A percentile compares a stretch with the other conserved stretches of the same genome.
Evolutionary conservation across 2,113 vertebrate species (phyloP).

Genomic region (Oplegnathus fasciatus): DNA sequence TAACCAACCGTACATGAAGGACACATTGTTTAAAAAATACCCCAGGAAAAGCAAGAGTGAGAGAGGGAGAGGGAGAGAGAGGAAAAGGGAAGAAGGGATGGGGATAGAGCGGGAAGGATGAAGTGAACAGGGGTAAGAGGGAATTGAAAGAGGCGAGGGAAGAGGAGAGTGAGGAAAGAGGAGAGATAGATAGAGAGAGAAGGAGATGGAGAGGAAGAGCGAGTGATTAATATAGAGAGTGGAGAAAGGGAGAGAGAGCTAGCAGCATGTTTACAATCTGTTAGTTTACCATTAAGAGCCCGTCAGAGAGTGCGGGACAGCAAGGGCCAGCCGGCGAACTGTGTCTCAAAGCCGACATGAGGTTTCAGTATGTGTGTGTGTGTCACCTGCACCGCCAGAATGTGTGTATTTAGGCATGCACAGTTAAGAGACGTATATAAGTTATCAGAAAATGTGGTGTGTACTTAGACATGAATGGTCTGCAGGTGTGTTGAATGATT

Average conservation of each 20-base stretch:
- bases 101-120: slow-evolving; percentile 56
- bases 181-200: slow-evolving; percentile 67
- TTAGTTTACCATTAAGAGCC: slow-evolving; percentile 99
- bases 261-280: slow-evolving; percentile 99
- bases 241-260: slow-evolving; percentile 75
- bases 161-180: slow-evolving; percentile 73
- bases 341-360: slow-evolving; percentile 71
- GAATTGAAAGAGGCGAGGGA: slow-evolving; percentile 44
- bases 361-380: slow-evolving; percentile 42
- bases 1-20: slow-evolving; percentile 99
- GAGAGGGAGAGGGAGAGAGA: slow-evolving; percentile 36
- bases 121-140: slow-evolving; percentile 64
- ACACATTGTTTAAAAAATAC: slow-evolving; percentile 99
- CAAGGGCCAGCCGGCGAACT: slow-evolving; percentile 84
- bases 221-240: slow-evolving; percentile 75
- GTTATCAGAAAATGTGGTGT: slow-evolving; percentile 37
- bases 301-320: slow-evolving; percentile 94
- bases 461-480: slow-evolving; percentile 16
- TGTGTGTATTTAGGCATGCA: slow-evolving; percentile 45
- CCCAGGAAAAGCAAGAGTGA: slow-evolving; percentile 83
- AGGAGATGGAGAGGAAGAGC: slow-evolving; percentile 65
- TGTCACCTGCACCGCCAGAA: slow-evolving; percentile 14
- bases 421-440: slow-evolving; percentile 8
- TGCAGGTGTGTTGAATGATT: slow-evolving; percentile 39
- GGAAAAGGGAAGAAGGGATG: slow-evolving; percentile 74